Base-by-base conservation (phyloP, 30 jellyfish, hydroid and myxozoan genomes). In the Phacellophora camtschatica region DNA sequence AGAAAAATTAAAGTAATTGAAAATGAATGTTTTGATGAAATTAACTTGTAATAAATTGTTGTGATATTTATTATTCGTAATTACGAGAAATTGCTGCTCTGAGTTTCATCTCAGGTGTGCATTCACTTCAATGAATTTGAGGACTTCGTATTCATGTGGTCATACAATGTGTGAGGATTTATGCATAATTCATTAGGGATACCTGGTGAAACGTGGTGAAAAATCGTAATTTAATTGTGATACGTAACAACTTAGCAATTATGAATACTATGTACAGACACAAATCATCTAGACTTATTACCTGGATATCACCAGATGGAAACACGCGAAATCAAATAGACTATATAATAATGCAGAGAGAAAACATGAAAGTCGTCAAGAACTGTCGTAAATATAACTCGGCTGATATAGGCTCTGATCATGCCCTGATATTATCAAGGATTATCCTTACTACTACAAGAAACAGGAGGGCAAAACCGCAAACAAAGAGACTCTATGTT, bases 241-340 rank as follows among this genome's bases (percentile, higher is more conserved):
- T n/a, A n/a, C n/a, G n/a, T n/a, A 51, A 74, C 41, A 74, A 74
- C 83, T 83, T 74, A 20, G 11, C 33, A 58, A 51, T 48, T 10
- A 53, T 62, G 20, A 74, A 74, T 62, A 74, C 81, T 19, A 25
- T 74, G 81, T 24, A 19, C 33, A 74, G 41, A 62, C 87, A 74
- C 53, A 48, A 71, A 24, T 61, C 18, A 24, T 8, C 18, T n/a
- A 51, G 87, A 51, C 81, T 29, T 32, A 27, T 36, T 37, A 53
- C 87, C 9, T 74, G 87, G 81, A 22, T 74, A 9, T 55, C 81
- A 27, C 87, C 58, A 48, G 87, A 74, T 53, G 81, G 87, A 6
- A 18, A 7, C 11, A 32, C 34, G 20, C 22, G 23, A 5, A 55
- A 55, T 23, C 87, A 49, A 23, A 74, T 65, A 22, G 81, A 74